Base-by-base conservation (phyloP, 2,888 invertebrate species). In the Stictocephala bisonia region DNA sequence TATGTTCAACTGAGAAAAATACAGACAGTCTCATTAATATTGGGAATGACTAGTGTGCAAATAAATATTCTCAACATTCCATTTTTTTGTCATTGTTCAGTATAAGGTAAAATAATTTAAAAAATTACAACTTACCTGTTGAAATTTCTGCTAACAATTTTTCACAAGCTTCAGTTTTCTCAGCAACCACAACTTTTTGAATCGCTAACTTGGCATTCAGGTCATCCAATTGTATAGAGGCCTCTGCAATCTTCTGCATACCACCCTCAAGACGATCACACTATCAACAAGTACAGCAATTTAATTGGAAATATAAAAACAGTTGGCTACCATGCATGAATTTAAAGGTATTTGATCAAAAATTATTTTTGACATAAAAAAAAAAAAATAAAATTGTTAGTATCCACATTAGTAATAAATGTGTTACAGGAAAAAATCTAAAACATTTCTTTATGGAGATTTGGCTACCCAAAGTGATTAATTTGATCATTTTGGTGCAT, bases 231-330 rank as follows among this genome's bases (percentile, higher is more conserved):
- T 95, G 93, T 0, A 89, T 88, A 72, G 93, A 92, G 0, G 96
- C 96, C 82, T 96, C 96, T 31, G 91, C 93, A 69, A 97, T 95
- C 85, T 94, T 94, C n/a, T 87, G 86, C 77, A 94, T 83, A 29
- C 93, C 93, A 24, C 91, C 91, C 60, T 86, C 87, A 15, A 93
- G 83, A 73, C 92, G 87, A 77, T 92, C 89, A 81, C 92, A 92
- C 88, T 90, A 80, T 9, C 82, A 79, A 71, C 67, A 71, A 40
- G 56, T 4, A 22, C 13, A 53, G 11, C 11, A 51, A n/a, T 48
- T n/a, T 48, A 7, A 48, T 31, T 13, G 1, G 22, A 31, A 13
- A 3, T 13, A 0, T 1, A 58, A 22, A 29, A n/a, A 1, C 15
- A 31, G 18, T 60, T 27, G 9, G 15, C 26, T 31, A 56, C 1